Base-by-base conservation (phyloP, 1,140 invertebrate species). In the Chlorops oryzae region DNA sequence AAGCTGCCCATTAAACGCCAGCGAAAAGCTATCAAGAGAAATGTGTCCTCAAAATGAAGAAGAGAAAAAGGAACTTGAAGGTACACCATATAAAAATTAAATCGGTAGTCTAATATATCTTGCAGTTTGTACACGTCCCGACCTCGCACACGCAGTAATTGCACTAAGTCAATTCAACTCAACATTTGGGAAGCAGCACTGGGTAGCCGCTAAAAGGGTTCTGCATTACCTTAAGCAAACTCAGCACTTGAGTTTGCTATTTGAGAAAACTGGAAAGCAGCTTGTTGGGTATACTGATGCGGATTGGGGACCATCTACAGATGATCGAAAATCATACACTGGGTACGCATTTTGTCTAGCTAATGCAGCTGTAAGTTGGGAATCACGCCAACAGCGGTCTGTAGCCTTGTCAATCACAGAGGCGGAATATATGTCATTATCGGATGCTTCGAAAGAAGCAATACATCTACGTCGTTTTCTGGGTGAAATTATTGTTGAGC, bases 131-230 rank as follows among this genome's bases (percentile, higher is more conserved):
- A 59, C 42, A 15, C n/a, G 76, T 21, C 76, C 75, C 40, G 76
- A 78, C 56, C 73, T 78, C 18, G 52, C 70, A 2, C 75, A 57
- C 59, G 59, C 72, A 21, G 72, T 77, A 0, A 70, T 59, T 53
- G 63, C 59, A 27, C 52, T 76, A 15, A 73, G 71, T 47, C 73
- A 75, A 55, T 78, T 74, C 50, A 70, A 73, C 50, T 63, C 62
- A 38, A 62, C 53, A 50, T 70, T 61, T 50, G 39, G 32, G 51
- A 62, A 57, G 51, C 68, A 75, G 50, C 49, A 43, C 39, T n/a
- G n/a, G n/a, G n/a, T n/a, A n/a, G n/a, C n/a, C n/a, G n/a, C n/a
- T n/a, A n/a, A n/a, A n/a, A n/a, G n/a, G n/a, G n/a, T n/a, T n/a
- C n/a, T n/a, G n/a, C n/a, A n/a, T n/a, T n/a, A n/a, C n/a, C n/a